These are phyloP conservation scores for Tychaedon coryphoeus DNA, from an alignment of 2,113 vertebrate genomes.

Conservation along the genomic window DNA sequence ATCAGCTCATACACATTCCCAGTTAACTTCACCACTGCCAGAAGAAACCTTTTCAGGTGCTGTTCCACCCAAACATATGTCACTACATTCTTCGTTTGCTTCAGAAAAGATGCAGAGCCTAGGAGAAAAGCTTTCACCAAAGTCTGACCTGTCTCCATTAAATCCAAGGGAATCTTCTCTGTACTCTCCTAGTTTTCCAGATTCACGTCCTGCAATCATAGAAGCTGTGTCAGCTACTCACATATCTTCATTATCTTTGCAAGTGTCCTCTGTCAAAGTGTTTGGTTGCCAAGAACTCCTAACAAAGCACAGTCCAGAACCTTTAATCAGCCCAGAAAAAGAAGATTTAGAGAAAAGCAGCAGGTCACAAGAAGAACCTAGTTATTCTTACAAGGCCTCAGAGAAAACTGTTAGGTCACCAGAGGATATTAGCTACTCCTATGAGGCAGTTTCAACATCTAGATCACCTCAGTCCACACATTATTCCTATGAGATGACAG, in stretches of 20 bases:
- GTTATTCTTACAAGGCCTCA: slow-evolving; percentile 62
- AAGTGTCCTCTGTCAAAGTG: background rate
- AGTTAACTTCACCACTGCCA: background rate
- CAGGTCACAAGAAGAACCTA: slow-evolving; percentile 6
- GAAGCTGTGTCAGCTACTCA: background rate
- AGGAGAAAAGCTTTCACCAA: background rate
- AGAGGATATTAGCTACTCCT: slow-evolving; percentile 50
- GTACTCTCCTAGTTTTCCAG: background rate
- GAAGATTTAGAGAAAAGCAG: slow-evolving; percentile 44
- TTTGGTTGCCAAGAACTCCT: background rate
- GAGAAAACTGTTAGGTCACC: slow-evolving; percentile 55
- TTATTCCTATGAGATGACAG: background rate
- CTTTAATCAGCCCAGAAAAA: background rate
- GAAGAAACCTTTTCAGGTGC: background rate
- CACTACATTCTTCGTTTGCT: background rate
- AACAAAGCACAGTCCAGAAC: background rate
- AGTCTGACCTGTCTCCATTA: background rate
- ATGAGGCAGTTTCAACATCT: slow-evolving; percentile 18
- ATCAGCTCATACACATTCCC: background rate
- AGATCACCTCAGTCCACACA: background rate
- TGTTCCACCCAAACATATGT: background rate
- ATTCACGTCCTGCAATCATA: background rate
- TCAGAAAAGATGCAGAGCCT: background rate
- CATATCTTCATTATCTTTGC: background rate
- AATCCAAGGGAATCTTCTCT: background rate